These are phyloP conservation scores for Macropis europaea DNA, from an alignment of 2,888 invertebrate species.

Conservation along the genomic window DNA sequence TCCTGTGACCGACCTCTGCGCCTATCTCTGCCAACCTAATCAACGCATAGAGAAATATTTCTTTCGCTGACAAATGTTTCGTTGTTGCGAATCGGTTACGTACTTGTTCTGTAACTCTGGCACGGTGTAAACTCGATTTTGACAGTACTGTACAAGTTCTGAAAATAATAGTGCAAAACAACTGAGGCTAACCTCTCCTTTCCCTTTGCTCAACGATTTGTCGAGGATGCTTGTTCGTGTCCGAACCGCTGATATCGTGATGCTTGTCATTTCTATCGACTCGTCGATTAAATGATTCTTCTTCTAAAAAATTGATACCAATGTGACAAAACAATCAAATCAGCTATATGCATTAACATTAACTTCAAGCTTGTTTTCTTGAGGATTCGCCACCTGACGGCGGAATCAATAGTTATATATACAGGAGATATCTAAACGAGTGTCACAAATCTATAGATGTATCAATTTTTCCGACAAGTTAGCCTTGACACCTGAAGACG, in stretches of 20 bases:
- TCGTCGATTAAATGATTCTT: background rate
- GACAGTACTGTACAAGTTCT: constrained; percentile 98
- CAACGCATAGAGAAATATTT: background rate
- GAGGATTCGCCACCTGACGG: constrained; percentile 27
- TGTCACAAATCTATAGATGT: no score
- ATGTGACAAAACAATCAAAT: background rate
- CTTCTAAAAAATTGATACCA: background rate
- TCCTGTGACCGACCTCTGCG: constrained; percentile 94
- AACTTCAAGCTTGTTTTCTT: background rate
- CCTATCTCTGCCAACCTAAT: constrained; percentile 95
- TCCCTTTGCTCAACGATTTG: constrained; percentile 94
- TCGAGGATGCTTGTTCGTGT: constrained; percentile 91
- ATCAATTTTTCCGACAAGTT: no score
- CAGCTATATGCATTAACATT: background rate
- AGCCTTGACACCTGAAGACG: no score
- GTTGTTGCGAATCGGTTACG: constrained; percentile 65
- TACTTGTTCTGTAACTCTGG: constrained; percentile 97
- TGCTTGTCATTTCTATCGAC: constrained; percentile 52
- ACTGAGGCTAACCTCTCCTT: constrained; percentile 94
- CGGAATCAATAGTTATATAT: background rate
- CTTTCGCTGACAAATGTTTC: background rate
- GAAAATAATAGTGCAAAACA: constrained; percentile 97
- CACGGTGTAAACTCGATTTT: constrained; percentile 96
- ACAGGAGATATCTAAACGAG: background rate
- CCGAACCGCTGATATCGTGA: constrained; percentile 79